Evolutionary conservation across 2,113 vertebrate genomes (phyloP).

Genomic region (Catagonus wagneri): DNA sequence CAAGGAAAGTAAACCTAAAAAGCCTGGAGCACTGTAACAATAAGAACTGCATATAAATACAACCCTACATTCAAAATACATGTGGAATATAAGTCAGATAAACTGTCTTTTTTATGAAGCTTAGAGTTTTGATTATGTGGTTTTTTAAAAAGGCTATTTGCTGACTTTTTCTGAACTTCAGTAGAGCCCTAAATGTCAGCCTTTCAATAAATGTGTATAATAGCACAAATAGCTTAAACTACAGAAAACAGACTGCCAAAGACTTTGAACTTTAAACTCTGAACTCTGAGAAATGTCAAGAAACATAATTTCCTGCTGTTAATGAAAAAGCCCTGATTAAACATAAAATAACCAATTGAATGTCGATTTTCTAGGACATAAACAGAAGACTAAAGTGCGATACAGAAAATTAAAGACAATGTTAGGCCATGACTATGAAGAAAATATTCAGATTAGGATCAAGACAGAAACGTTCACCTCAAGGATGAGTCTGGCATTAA

Average conservation of each 20-base stretch:
- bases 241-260: not conserved
- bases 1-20: not conserved
- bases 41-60: not conserved
- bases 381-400: not conserved
- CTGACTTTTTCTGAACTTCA: conserved; percentile 7
- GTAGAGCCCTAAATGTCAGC: not conserved
- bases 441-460: not conserved
- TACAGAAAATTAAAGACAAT: not conserved
- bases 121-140: not conserved
- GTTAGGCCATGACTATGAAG: not conserved
- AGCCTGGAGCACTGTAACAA: not conserved
- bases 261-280: conserved; percentile 40
- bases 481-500: not conserved
- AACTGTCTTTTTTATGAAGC: not conserved
- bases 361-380: not conserved
- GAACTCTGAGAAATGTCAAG: conserved; percentile 26
- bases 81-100: not conserved
- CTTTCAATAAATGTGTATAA: conserved; percentile 34
- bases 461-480: not conserved
- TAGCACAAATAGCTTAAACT: not conserved
- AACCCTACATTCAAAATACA: conserved; percentile 20
- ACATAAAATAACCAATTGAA: not conserved
- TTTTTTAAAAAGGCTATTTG: not conserved
- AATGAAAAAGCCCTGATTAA: not conserved
- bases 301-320: conserved; percentile 26